Conservation (phyloP, 2,113 vertebrate species). For the Petaurus breviceps region DNA sequence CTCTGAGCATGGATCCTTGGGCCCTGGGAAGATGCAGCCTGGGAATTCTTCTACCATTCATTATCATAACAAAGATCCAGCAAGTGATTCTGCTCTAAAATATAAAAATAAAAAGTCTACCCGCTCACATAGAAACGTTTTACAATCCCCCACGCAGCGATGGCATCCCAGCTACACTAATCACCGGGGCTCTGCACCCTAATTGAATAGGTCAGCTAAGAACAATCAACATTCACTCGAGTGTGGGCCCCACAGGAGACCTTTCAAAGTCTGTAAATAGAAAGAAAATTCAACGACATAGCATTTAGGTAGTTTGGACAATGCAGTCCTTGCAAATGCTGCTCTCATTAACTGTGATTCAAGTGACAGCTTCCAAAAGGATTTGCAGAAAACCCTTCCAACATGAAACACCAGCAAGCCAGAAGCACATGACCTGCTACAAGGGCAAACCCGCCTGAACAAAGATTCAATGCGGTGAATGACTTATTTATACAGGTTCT, state of each 20-base stretch:
- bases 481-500: conserved; percentile 68
- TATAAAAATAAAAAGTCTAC: conserved; percentile 23
- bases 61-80: conserved; percentile 56
- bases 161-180: conserved; percentile 2
- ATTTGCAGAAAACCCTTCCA: conserved; percentile 61
- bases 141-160: conserved; percentile 22
- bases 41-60: conserved; percentile 14
- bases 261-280: conserved; percentile 64
- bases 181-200: conserved; percentile 28
- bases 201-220: conserved; percentile 39
- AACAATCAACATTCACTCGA: conserved; percentile 36
- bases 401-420: conserved; percentile 65
- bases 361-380: conserved; percentile 69
- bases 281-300: conserved; percentile 60
- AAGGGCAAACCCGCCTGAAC: conserved; percentile 59
- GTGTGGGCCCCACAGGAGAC: conserved; percentile 49
- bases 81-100: not conserved
- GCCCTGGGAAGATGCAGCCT: conserved; percentile 36
- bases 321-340: conserved; percentile 23
- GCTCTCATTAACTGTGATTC: conserved; percentile 66
- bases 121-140: conserved; percentile 11
- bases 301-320: conserved; percentile 49
- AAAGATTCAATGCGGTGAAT: conserved; percentile 58
- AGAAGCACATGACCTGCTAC: conserved; percentile 51
- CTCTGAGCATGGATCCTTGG: conserved; percentile 1